phyloP scores from a whole-genome alignment of 1,140 invertebrate species.

The Linepithema humile region DNA sequence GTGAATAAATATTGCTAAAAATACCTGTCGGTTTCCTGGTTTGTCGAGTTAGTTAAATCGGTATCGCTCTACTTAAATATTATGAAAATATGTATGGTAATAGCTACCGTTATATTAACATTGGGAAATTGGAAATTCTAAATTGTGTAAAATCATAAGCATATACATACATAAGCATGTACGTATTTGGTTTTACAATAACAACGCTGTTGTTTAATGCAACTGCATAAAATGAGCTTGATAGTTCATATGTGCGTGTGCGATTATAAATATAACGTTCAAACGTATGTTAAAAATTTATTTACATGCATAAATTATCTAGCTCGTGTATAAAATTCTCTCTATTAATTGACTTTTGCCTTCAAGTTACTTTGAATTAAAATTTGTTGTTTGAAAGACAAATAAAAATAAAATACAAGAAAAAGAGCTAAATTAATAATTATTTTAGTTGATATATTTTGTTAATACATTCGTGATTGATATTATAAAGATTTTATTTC shows the following conservation, averaged over 20 bases:
- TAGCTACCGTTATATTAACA: neutral
- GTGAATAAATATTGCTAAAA: too few relatives aligned
- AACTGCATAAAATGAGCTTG: conserved; percentile 18
- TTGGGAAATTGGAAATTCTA: neutral
- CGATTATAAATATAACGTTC: neutral
- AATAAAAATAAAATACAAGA: neutral
- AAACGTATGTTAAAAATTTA: conserved; percentile 1
- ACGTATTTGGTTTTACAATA: neutral
- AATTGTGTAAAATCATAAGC: neutral
- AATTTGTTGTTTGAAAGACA: neutral
- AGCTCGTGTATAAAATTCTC: neutral
- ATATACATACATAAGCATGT: neutral
- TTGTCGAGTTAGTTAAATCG: too few relatives aligned
- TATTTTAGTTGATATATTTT: neutral
- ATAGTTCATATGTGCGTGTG: conserved; percentile 1
- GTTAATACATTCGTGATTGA: neutral
- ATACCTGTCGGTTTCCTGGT: too few relatives aligned
- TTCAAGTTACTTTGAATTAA: neutral
- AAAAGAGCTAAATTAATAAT: neutral
- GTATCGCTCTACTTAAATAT: too few relatives aligned
- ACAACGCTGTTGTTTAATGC: neutral
- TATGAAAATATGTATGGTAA: too few relatives aligned
- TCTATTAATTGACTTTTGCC: neutral
- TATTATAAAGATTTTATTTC: neutral
- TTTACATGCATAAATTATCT: neutral